phyloP scores from a whole-genome alignment of 2,113 vertebrate genomes.

The Syrrhaptes paradoxus region DNA sequence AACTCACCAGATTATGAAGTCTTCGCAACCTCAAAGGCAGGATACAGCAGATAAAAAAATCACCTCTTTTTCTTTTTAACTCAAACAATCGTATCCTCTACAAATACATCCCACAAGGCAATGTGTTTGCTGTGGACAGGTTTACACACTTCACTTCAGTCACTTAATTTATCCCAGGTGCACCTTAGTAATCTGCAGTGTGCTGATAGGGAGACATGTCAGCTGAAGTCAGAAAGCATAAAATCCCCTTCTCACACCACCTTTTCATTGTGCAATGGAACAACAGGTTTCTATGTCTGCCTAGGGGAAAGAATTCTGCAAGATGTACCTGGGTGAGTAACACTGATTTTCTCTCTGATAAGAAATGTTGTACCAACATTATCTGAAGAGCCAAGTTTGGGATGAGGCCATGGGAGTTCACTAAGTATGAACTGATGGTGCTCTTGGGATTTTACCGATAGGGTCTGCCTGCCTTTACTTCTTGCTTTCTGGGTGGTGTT shows the following conservation, averaged over 20 bases:
- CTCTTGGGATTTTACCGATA: rapidly evolving
- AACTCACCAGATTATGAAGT: background rate
- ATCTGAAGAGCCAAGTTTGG: background rate
- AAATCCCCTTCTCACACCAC: background rate
- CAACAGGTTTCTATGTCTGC: background rate
- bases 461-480: background rate
- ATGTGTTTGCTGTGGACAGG: background rate
- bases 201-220: background rate
- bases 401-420: background rate
- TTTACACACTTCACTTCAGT: background rate
- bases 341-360: background rate
- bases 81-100: background rate
- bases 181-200: background rate
- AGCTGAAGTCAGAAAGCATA: background rate
- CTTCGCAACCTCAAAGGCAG: background rate
- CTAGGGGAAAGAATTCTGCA: background rate
- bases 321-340: background rate
- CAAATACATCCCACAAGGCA: background rate
- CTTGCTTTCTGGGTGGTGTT: background rate
- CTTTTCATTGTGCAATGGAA: background rate
- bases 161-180: background rate
- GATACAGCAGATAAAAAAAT: background rate
- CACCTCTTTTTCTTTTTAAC: background rate
- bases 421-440: background rate
- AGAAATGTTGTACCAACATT: background rate